These are phyloP conservation scores for Mastigias papua DNA, from an alignment of 30 jellyfish, hydroid and myxozoan genomes.

Conservation along the genomic window DNA sequence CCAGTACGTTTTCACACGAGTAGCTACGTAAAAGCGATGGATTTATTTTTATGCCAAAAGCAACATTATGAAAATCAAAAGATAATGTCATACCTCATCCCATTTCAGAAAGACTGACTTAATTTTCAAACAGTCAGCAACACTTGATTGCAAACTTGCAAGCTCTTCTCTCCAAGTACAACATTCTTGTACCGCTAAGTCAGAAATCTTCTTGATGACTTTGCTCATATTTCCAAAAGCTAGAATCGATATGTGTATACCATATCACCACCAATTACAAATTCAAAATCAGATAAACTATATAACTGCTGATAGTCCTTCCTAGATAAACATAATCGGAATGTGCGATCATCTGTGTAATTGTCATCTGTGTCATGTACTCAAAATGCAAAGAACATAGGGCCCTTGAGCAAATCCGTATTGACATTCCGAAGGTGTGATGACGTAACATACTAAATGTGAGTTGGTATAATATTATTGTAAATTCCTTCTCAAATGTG, in stretches of 20 bases:
- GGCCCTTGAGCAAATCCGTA: background rate
- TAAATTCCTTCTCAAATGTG: too few relatives aligned
- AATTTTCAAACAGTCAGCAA: conserved; percentile 23
- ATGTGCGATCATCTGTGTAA: background rate
- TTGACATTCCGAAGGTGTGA: background rate
- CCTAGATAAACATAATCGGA: background rate
- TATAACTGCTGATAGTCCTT: background rate
- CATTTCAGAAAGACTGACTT: conserved; percentile 52
- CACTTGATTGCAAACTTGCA: conserved; percentile 11
- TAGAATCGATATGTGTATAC: background rate
- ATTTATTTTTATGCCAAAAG: background rate
- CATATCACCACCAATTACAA: background rate
- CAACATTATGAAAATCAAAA: background rate
- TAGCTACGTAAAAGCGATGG: background rate
- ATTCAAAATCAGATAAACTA: background rate
- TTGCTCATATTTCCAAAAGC: background rate
- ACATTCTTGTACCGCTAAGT: background rate
- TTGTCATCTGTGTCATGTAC: conserved; percentile 11
- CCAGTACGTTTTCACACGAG: background rate
- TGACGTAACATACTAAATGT: background rate
- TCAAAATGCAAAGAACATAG: background rate
- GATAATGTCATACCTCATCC: conserved; percentile 30
- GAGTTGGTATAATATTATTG: background rate
- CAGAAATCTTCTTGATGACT: background rate
- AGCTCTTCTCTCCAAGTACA: conserved; percentile 38